These are phyloP conservation scores for Turdus rufiventris DNA, from an alignment of 2,113 vertebrate genomes.

Conservation along the genomic window DNA sequence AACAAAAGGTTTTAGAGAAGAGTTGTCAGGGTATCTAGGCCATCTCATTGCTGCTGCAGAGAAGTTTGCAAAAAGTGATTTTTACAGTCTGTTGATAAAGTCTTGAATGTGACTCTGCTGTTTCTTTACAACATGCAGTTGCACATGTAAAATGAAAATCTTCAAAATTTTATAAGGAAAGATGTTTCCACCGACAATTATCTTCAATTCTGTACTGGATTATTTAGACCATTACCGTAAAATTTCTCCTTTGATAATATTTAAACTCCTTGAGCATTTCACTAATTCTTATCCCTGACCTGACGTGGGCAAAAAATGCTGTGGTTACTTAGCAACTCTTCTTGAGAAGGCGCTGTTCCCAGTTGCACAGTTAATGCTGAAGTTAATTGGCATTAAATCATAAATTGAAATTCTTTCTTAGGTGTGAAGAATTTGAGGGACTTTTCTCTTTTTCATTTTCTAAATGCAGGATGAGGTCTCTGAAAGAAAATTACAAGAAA, in stretches of 20 bases:
- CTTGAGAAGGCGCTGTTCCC: neutral
- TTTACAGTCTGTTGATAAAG: neutral
- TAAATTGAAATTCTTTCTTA: neutral
- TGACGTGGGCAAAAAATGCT: neutral
- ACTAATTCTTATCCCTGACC: neutral
- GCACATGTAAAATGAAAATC: neutral
- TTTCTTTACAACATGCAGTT: neutral
- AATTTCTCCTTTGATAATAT: neutral
- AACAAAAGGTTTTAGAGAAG: neutral
- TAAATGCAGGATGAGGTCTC: neutral
- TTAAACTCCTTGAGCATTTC: neutral
- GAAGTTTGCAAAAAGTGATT: neutral
- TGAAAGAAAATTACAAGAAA: neutral
- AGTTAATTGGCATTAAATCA: slow-evolving; percentile 26
- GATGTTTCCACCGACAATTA: neutral
- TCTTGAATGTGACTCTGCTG: rapidly evolving
- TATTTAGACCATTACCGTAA: neutral
- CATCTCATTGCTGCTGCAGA: neutral
- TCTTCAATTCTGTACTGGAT: neutral
- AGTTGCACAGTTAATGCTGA: neutral
- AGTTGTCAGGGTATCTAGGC: neutral
- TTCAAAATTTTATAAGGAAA: neutral
- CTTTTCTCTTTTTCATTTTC: neutral
- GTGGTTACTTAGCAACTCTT: slow-evolving; percentile 40
- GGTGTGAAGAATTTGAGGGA: neutral